phyloP scores from a whole-genome alignment of 2,113 vertebrate species.

The Hyla sarda region DNA sequence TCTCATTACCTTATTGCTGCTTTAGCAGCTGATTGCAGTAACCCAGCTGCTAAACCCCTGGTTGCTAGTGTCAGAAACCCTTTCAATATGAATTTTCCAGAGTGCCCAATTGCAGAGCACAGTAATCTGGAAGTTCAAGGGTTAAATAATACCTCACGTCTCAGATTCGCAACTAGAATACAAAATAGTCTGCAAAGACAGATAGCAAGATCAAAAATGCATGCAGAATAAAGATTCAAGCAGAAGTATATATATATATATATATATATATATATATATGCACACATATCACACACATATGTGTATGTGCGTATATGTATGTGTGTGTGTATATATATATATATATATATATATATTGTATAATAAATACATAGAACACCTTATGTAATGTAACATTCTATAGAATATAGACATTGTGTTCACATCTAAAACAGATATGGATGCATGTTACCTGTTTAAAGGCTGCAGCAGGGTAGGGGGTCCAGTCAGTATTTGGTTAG shows the following conservation, averaged over 20 bases:
- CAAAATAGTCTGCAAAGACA: slow-evolving; percentile 26
- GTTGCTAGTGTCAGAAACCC: neutral
- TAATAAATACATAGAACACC: neutral
- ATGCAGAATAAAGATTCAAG: neutral
- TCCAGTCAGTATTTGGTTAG: slow-evolving; percentile 27
- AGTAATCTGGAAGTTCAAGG: neutral
- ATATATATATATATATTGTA: neutral
- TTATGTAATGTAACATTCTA: too few relatives aligned
- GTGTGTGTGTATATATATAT: neutral
- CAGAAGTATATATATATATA: neutral
- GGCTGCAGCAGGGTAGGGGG: slow-evolving; percentile 38
- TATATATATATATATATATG: neutral
- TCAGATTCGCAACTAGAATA: slow-evolving; percentile 27
- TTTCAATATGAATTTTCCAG: slow-evolving; percentile 15
- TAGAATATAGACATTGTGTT: neutral
- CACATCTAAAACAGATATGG: neutral
- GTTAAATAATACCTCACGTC: slow-evolving; percentile 26
- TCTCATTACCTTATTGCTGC: neutral
- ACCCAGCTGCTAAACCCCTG: neutral
- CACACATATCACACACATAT: neutral
- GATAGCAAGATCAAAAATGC: neutral
- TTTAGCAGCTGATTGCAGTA: slow-evolving; percentile 13
- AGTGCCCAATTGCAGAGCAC: neutral
- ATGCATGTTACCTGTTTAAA: slow-evolving; percentile 43
- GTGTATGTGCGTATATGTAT: neutral